Evolutionary conservation across 2,797 vertebrate species (phyloP), one percentile per base, ranked within the genome.

Genomic region (Chromis chromis): DNA sequence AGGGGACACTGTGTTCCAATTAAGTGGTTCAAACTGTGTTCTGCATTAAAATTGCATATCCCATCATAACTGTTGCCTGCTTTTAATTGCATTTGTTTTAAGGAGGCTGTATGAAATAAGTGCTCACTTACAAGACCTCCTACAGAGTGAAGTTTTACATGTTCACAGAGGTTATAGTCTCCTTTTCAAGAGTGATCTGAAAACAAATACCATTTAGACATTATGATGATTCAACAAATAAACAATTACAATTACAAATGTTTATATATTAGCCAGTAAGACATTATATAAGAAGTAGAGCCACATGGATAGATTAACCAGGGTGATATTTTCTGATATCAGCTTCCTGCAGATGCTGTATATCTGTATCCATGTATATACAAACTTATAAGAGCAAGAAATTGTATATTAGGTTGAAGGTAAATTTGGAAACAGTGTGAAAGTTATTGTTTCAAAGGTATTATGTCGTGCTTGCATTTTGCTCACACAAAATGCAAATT

Each of bases 1-100:
- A 11, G 60, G 36, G 82, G 40, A 74, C 70, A 65, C 2, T n/a
- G 21, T 82, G 78, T 88, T 74, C 82, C 54, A 44, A 63, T 39
- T 59, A 17, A 68, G 65, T 24, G 25, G 24, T 74, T 70, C 60
- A 55, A 62, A 59, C 40, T 54, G 44, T 36, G 33, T 50, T 52
- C 27, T 55, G 42, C n/a, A 7, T 55, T 27, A 46, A 65, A 55
- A 27, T 59, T 61, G 16, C 48, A 42, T 55, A 39, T 31, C 4
- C 6, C 17, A 9, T 6, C 64, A 27, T 39, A 39, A 68, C 13
- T 40, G 14, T 9, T 39, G 50, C 31, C 6, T 6, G 5, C 16
- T 60, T 71, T 63, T 16, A 21, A 27, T 53, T 65, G 39, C 31
- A 55, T 21, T 28, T 76, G 22, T 68, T 57, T 27, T 27, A 58